A percentile compares a stretch with the other conserved stretches of the same genome.
Evolutionary conservation across 1,140 invertebrate species (phyloP).

Genomic region (Nasonia vitripennis): DNA sequence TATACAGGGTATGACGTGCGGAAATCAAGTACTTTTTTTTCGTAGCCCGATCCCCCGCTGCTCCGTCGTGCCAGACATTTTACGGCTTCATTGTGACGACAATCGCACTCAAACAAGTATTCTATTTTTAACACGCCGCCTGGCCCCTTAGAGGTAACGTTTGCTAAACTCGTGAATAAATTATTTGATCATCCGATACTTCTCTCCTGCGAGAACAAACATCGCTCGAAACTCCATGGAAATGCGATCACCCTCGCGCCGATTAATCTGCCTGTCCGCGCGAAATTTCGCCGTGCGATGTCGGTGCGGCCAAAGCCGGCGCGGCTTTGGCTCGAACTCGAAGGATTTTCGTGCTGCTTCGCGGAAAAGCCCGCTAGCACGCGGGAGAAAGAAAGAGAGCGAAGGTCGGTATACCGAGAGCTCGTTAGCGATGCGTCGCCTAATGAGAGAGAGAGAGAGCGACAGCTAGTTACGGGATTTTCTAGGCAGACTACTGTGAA

Average conservation of each 20-base stretch:
- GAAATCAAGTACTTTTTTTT: not conserved
- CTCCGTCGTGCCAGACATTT: not conserved
- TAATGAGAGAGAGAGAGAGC: not conserved
- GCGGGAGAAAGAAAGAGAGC: not conserved
- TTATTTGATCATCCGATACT: no score
- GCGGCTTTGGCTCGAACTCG: slow-evolving; percentile 28
- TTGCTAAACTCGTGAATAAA: not conserved
- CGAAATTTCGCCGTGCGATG: not conserved
- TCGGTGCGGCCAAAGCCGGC: not conserved
- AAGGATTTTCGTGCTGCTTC: slow-evolving; percentile 2
- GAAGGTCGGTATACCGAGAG: not conserved
- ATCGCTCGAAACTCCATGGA: not conserved
- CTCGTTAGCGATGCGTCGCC: slow-evolving; percentile 16
- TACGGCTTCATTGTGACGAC: slow-evolving; percentile 3
- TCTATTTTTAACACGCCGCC: slow-evolving; percentile 10
- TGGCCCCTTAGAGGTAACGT: not conserved
- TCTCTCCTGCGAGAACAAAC: no score
- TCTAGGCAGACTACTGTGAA: not conserved
- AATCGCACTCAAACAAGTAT: not conserved
- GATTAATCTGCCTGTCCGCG: not conserved
- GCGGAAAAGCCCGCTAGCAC: slow-evolving; percentile 21
- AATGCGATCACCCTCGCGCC: no score
- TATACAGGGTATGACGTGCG: not conserved
- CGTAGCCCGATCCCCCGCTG: not conserved
- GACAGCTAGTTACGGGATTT: not conserved